Percentiles rank a stretch among this genome's conserved stretches.
These are phyloP conservation scores for Thamnophis elegans DNA, from an alignment of 2,797 vertebrate genomes.

Conservation along the genomic window DNA sequence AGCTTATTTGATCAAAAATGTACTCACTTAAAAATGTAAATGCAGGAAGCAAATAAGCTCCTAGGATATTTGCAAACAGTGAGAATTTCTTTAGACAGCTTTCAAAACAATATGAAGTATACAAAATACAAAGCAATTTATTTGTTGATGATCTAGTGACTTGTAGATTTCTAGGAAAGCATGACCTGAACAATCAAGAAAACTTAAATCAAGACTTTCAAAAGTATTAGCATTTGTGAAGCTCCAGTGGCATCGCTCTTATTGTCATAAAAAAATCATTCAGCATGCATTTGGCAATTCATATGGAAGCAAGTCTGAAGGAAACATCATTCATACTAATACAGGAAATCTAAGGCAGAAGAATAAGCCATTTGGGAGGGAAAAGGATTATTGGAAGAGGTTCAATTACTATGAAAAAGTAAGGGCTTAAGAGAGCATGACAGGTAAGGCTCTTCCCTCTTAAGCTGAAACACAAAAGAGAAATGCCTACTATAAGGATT, in stretches of 20 bases:
- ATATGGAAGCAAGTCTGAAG: neutral
- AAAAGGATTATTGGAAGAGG: neutral
- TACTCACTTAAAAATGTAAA: neutral
- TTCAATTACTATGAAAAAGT: neutral
- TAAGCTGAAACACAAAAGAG: neutral
- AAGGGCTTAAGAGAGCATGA: neutral
- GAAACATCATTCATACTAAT: neutral
- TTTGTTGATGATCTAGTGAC: neutral
- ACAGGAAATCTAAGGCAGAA: neutral
- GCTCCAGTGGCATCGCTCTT: neutral
- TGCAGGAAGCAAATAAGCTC: neutral
- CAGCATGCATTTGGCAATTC: neutral
- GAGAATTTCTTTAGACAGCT: conserved; percentile 18
- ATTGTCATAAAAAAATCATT: neutral
- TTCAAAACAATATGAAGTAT: conserved; percentile 5
- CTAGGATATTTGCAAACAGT: neutral
- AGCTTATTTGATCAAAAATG: neutral
- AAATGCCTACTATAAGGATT: neutral
- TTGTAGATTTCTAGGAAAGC: conserved; percentile 10
- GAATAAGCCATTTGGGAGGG: neutral
- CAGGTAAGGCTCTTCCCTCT: neutral
- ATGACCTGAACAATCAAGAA: neutral
- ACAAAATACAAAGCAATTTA: neutral
- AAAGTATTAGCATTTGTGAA: neutral
- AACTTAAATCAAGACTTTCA: neutral